Conservation (phyloP, 2,113 vertebrate species). For the Plecturocebus donacophilus region DNA sequence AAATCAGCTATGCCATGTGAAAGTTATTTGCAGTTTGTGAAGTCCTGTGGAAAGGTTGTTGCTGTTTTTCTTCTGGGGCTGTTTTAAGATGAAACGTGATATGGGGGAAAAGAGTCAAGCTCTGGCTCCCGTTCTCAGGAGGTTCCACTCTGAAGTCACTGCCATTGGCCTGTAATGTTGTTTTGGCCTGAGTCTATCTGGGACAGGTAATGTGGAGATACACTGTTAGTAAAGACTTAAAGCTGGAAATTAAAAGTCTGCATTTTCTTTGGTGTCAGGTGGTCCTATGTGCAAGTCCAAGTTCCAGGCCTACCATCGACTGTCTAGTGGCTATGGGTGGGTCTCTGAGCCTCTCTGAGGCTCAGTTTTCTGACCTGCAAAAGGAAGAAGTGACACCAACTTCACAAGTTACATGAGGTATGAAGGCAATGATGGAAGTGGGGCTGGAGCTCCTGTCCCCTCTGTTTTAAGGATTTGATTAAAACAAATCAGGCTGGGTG, state of each 20-base stretch:
- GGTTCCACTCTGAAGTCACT: not conserved
- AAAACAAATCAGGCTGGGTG: not conserved
- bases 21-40: conserved; percentile 4
- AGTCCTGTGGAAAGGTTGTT: not conserved
- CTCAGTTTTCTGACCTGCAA: not conserved
- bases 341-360: no score
- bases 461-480: not conserved
- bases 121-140: rapidly evolving
- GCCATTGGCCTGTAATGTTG: not conserved
- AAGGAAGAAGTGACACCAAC: not conserved
- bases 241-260: not conserved
- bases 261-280: not conserved
- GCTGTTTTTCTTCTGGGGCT: not conserved
- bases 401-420: not conserved
- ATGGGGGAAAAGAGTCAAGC: not conserved
- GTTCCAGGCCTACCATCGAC: not conserved
- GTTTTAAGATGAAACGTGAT: not conserved
- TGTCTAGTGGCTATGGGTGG: not conserved
- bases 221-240: not conserved
- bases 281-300: not conserved
- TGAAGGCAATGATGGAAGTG: not conserved
- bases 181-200: not conserved
- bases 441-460: not conserved
- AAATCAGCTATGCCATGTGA: not conserved
- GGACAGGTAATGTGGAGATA: not conserved